Conservation (phyloP, 2,888 invertebrate species). For the Pteria penguin region DNA sequence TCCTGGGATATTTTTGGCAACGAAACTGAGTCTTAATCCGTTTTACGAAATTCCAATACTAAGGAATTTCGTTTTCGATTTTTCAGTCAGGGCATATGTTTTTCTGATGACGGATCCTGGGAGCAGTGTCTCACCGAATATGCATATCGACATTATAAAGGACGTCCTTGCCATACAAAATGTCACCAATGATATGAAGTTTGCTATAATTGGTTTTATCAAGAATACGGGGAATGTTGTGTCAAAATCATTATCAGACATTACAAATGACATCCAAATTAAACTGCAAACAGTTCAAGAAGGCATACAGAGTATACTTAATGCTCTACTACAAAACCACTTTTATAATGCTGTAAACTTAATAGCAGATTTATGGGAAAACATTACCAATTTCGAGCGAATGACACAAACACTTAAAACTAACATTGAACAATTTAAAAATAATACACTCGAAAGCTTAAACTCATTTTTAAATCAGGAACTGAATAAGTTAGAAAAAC, state of each 20-base stretch:
- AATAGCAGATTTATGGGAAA: too few species aligned
- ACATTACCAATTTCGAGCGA: background rate
- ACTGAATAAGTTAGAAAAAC: background rate
- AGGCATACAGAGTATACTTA: too few species aligned
- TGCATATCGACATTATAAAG: background rate
- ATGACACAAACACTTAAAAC: background rate
- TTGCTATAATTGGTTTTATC: too few species aligned
- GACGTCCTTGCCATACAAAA: slow-evolving; percentile 19
- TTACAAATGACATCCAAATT: too few species aligned
- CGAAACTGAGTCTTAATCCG: slow-evolving; percentile 38
- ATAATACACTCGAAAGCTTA: background rate
- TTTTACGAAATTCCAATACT: slow-evolving; percentile 48
- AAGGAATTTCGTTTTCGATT: slow-evolving; percentile 35
- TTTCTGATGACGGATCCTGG: slow-evolving; percentile 40
- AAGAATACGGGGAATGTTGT: background rate
- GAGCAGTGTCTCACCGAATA: background rate
- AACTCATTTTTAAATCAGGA: background rate
- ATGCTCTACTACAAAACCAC: too few species aligned
- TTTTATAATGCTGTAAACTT: too few species aligned
- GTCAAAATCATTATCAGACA: background rate
- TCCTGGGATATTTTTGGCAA: slow-evolving; percentile 46
- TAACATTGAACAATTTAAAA: background rate
- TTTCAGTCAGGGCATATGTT: slow-evolving; percentile 26
- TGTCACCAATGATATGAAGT: background rate
- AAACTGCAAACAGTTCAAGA: too few species aligned